These are phyloP conservation scores for Scaptomyza cyrtandrae DNA, from an alignment of 2,888 invertebrate genomes.

Conservation along the genomic window DNA sequence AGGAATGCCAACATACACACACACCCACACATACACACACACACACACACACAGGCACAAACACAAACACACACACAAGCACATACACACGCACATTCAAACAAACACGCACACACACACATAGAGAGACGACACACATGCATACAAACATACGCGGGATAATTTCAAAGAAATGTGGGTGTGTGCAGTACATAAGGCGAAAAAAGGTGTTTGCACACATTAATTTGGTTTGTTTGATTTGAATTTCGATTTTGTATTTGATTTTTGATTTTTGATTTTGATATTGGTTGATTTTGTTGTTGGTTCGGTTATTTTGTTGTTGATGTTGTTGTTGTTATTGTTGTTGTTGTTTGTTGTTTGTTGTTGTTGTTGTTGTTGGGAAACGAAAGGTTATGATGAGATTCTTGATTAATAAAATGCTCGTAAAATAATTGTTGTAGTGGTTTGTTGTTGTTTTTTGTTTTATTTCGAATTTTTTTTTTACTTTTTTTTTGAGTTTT, in stretches of 20 bases:
- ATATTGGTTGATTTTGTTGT: slow-evolving; percentile 55
- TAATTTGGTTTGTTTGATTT: slow-evolving; percentile 44
- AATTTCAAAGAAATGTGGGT: slow-evolving; percentile 34
- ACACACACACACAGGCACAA: slow-evolving; percentile 5
- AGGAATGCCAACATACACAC: slow-evolving; percentile 56
- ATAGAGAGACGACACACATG: slow-evolving; percentile 1
- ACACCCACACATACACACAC: slow-evolving; percentile 35
- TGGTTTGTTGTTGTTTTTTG: slow-evolving; percentile 21
- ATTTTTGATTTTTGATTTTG: slow-evolving; percentile 41
- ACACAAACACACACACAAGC: not conserved
- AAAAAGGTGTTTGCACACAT: slow-evolving; percentile 25
- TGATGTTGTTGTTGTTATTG: slow-evolving; percentile 10
- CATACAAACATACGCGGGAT: slow-evolving; percentile 12
- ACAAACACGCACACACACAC: not conserved
- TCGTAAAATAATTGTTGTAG: slow-evolving; percentile 50
- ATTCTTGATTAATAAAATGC: slow-evolving; percentile 76
- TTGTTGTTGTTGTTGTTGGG: slow-evolving; percentile 59
- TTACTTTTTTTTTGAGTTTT: slow-evolving; percentile 26
- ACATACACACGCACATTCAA: not conserved
- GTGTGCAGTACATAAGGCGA: slow-evolving; percentile 56
- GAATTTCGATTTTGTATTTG: slow-evolving; percentile 37
- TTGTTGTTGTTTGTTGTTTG: slow-evolving; percentile 35
- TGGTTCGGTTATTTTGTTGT: slow-evolving; percentile 40
- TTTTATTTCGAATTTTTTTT: slow-evolving; percentile 34
- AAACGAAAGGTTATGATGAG: slow-evolving; percentile 78